phyloP scores from a whole-genome alignment of 2,113 vertebrate species.

The Octodon degus region DNA sequence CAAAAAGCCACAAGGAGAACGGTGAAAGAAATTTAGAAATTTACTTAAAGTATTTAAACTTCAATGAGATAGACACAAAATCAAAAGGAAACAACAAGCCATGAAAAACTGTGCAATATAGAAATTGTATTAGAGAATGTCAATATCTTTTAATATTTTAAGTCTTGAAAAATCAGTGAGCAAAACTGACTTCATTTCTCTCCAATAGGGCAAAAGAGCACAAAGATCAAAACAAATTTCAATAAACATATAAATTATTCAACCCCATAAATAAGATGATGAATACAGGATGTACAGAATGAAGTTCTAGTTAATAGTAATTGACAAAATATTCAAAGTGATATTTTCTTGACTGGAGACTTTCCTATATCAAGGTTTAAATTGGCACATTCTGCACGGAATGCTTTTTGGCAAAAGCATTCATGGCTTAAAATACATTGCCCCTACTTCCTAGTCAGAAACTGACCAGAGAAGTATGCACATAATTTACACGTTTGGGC shows the following conservation, averaged over 20 bases:
- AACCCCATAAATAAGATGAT: not conserved
- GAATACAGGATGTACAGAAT: constrained; percentile 31
- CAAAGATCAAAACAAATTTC: constrained; percentile 25
- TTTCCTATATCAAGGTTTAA: not conserved
- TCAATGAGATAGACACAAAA: not conserved
- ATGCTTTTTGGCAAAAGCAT: not conserved
- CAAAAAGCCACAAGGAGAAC: constrained; percentile 28
- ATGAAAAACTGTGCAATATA: not conserved
- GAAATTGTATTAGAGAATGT: constrained; percentile 7
- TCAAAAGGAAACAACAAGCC: constrained; percentile 8
- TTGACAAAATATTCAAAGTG: not conserved
- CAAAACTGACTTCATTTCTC: not conserved
- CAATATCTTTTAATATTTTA: not conserved
- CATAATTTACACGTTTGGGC: not conserved
- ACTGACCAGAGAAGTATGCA: not conserved
- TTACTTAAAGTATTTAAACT: constrained; percentile 43
- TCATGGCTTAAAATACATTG: constrained; percentile 18
- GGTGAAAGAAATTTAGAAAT: not conserved
- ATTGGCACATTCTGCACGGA: not conserved
- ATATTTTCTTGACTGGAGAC: not conserved
- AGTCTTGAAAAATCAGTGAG: constrained; percentile 15
- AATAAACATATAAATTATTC: not conserved
- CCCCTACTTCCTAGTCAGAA: not conserved
- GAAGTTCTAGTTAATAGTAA: not conserved
- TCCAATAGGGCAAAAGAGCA: not conserved